Percentiles rank a stretch among this genome's conserved stretches.
Evolutionary conservation across 2,797 vertebrate species (phyloP).

Genomic region (Knipowitschia caucasica): DNA sequence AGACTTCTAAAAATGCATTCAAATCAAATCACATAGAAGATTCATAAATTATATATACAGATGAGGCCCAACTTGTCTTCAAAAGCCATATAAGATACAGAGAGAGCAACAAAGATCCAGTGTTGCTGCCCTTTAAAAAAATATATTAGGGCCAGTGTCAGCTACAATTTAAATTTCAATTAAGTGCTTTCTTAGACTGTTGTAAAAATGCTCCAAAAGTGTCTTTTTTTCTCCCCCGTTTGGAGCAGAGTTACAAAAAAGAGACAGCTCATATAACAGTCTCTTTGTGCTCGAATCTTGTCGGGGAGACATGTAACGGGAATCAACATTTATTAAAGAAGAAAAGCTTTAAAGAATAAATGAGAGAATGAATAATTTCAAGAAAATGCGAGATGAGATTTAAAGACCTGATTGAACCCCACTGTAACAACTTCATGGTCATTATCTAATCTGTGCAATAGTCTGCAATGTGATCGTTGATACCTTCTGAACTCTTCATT

Average conservation of each 20-base stretch:
- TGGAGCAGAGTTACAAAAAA: not conserved
- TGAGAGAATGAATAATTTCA: not conserved
- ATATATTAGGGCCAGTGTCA: not conserved
- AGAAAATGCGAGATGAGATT: not conserved
- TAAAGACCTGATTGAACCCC: not conserved
- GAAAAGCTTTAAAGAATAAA: not conserved
- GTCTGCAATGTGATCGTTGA: too few relatives aligned
- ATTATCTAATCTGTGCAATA: too few relatives aligned
- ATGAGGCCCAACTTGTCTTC: too few relatives aligned
- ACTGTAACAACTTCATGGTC: too few relatives aligned
- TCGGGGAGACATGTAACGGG: not conserved
- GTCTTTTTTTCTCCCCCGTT: slow-evolving; percentile 16
- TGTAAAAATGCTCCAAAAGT: slow-evolving; percentile 6
- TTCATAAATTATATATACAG: too few relatives aligned
- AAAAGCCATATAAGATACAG: not conserved
- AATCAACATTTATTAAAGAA: not conserved
- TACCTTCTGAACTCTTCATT: too few relatives aligned
- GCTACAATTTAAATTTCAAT: slow-evolving; percentile 34
- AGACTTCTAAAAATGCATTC: too few relatives aligned
- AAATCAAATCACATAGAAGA: too few relatives aligned
- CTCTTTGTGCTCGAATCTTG: not conserved
- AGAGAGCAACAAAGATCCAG: not conserved
- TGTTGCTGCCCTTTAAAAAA: not conserved
- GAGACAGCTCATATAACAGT: not conserved
- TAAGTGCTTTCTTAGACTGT: slow-evolving; percentile 11